phyloP scores from a whole-genome alignment of 1,140 invertebrate species.

The Popillia japonica region DNA sequence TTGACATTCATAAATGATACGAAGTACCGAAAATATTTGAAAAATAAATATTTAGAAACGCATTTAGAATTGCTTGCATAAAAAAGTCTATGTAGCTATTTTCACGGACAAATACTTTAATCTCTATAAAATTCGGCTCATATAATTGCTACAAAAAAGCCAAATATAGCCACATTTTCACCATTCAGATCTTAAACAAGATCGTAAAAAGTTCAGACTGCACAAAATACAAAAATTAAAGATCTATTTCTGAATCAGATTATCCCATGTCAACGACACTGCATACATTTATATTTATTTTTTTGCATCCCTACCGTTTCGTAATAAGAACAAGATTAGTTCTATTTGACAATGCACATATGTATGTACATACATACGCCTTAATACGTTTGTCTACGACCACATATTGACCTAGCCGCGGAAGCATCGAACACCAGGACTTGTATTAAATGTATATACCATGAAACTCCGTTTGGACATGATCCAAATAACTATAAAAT shows the following conservation, averaged over 20 bases:
- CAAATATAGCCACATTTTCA: too few species aligned
- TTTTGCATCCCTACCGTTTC: neutral
- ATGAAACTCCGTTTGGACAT: neutral
- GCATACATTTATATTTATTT: neutral
- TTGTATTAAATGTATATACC: neutral
- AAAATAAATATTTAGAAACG: too few species aligned
- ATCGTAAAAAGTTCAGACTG: neutral
- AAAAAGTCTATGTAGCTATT: too few species aligned
- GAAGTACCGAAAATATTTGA: too few species aligned
- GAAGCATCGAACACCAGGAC: neutral
- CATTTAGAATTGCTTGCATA: too few species aligned
- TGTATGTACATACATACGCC: neutral
- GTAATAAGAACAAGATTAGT: neutral
- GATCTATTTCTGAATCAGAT: neutral
- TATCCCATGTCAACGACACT: neutral
- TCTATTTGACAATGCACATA: neutral
- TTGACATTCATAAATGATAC: too few species aligned
- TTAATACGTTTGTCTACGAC: neutral
- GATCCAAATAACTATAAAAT: constrained; percentile 16
- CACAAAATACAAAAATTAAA: neutral
- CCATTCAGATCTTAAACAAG: too few species aligned
- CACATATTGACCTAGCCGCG: neutral
- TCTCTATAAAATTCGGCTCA: too few species aligned
- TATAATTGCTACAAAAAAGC: too few species aligned
- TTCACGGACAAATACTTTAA: too few species aligned